Conservation (phyloP, 2,888 invertebrate genomes). For the Zootermopsis nevadensis region DNA sequence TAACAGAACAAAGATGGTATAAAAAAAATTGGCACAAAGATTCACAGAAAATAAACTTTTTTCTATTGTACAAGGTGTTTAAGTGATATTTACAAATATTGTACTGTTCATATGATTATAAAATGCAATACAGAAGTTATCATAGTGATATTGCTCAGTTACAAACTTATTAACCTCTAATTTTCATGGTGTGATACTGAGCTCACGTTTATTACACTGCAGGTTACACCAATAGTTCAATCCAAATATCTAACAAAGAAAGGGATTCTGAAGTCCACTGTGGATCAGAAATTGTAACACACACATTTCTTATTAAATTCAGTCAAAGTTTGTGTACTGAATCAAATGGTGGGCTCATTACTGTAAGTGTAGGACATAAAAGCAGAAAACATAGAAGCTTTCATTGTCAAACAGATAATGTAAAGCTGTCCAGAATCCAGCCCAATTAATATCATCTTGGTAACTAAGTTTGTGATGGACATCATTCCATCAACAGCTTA, state of each 20-base stretch:
- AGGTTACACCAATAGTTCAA: neutral
- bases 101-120: neutral
- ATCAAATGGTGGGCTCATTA: too few species aligned
- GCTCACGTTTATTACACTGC: neutral
- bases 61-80: neutral
- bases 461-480: slow-evolving; percentile 1
- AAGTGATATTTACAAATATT: slow-evolving; percentile 20
- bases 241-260: neutral
- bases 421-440: neutral
- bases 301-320: too few species aligned
- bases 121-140: neutral
- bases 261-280: neutral
- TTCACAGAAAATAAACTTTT: slow-evolving; percentile 7
- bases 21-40: slow-evolving; percentile 17
- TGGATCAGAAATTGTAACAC: neutral
- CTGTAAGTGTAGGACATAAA: neutral
- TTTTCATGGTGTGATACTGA: neutral
- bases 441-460: neutral
- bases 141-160: neutral
- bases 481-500: neutral
- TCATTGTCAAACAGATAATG: neutral
- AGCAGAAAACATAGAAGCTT: neutral
- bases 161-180: neutral
- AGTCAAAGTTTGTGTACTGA: too few species aligned
- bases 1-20: neutral